A percentile compares a stretch with the other conserved stretches of the same genome.
Evolutionary conservation across 2,888 invertebrate species (phyloP).

Genomic region (Rhimphoctona megacephalus): DNA sequence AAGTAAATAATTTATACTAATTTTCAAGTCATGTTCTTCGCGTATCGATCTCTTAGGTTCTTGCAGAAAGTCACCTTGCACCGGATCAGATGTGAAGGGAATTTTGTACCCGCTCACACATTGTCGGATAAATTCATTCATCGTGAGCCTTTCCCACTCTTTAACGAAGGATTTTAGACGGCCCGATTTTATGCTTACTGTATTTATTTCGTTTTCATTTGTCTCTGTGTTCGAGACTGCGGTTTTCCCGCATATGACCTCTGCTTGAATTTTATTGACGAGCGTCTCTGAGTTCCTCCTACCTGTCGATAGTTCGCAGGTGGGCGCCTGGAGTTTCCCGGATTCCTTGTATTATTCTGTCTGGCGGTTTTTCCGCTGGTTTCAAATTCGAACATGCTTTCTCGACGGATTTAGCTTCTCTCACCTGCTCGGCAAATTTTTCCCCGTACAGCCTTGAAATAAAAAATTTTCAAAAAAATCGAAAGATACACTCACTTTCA

Average conservation of each 20-base stretch:
- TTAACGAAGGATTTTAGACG: slow-evolving; percentile 16
- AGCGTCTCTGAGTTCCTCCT: slow-evolving; percentile 9
- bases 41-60: not conserved
- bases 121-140: slow-evolving; percentile 15
- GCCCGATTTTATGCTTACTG: slow-evolving; percentile 3
- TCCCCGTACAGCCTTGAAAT: slow-evolving; percentile 40
- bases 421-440: slow-evolving; percentile 27
- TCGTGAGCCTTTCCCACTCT: slow-evolving; percentile 14
- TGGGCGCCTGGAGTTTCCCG: slow-evolving; percentile 37
- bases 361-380: slow-evolving; percentile 19
- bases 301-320: slow-evolving; percentile 34
- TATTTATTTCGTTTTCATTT: slow-evolving; percentile 7
- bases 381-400: slow-evolving; percentile 13
- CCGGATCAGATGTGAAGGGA: not conserved
- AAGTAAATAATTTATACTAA: not conserved
- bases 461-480: too few relatives aligned
- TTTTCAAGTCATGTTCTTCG: not conserved
- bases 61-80: not conserved
- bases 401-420: slow-evolving; percentile 27
- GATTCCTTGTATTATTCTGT: slow-evolving; percentile 24
- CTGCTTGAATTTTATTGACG: slow-evolving; percentile 20
- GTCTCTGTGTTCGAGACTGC: slow-evolving; percentile 2
- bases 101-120: slow-evolving; percentile 13
- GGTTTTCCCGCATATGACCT: slow-evolving; percentile 6
- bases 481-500: too few relatives aligned